Evolutionary conservation across 1,140 invertebrate genomes (phyloP), one percentile per base, ranked within the genome.

Genomic region (Drosophila dunni): DNA sequence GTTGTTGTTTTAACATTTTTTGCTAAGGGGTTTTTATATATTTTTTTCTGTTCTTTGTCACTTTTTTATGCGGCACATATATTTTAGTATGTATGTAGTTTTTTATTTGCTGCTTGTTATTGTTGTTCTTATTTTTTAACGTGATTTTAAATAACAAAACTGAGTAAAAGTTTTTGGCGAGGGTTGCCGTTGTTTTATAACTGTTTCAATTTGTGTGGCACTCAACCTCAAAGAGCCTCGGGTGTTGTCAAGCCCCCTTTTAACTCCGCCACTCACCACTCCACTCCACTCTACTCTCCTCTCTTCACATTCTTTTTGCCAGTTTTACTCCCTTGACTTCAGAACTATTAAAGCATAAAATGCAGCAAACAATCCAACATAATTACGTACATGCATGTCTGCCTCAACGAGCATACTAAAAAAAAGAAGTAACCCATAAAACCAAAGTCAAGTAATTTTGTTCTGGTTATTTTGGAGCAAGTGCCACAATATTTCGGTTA

Each of bases 291-390:
- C 17, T 15, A 42, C 40, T 13, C 34, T 42, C 42, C n/a, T 56
- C 40, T 45, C n/a, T n/a, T 57, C 8, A 40, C n/a, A 38, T 33
- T 15, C 51, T 7, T n/a, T 8, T 17, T 10, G 44, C 10, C 24
- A 29, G 3, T 9, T 58, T 58, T 65, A 36, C 9, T 46, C 13
- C 7, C 44, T 29, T 29, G 15, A 46, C 44, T 54, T 3, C 36
- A 24, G 73, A 86, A 69, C 82, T 86, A 81, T 81, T 85, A 85
- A 85, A 76, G 76, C 82, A 74, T 73, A 74, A 86, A 85, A 72
- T 50, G 61, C 56, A 75, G 53, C 34, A 45, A 54, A 20, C 36
- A 56, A 64, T 40, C 50, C 24, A 65, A 56, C 71, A 82, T 75
- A 82, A 64, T 75, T 78, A 82, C 79, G 48, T 56, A 61, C 54